Evolutionary conservation across 2,113 vertebrate genomes (phyloP), one percentile per base, ranked within the genome.

Genomic region (Sciurus niger): DNA sequence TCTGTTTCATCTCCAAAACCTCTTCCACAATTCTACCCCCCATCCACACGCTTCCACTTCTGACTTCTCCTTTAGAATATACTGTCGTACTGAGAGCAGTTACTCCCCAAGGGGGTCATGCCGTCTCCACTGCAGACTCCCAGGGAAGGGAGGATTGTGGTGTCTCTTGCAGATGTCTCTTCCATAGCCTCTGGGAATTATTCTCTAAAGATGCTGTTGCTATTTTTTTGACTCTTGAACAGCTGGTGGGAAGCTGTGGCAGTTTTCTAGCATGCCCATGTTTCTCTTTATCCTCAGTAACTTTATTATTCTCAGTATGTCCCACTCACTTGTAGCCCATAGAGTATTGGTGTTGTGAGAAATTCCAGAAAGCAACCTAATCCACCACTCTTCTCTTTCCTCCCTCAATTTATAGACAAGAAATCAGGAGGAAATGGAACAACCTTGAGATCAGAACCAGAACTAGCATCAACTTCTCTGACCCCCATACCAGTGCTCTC

Each of bases 31-130:
- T 80, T 89, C 14, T 24, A 34, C 24, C 8, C 20, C 32, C 3
- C 65, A 60, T 46, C 10, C 53, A 63, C 9, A 32, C 1, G 40
- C 55, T 84, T 48, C 22, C 2, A 37, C 13, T 73, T 73, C 5
- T 58, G 8, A 67, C 4, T 96, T 94, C 67, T 51, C 7, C 70
- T 94, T 76, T 60, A 73, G 68, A 73, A 74, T 88, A 40, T 55
- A 53, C 40, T 48, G 91, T 84, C 78, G 40, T 88, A 74, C 22
- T 46, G 60, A 91, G 46, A 76, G 7, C 6, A 43, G 4, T 77
- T 82, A 40, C 24, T 72, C 28, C 58, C n/a, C 48, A 4, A 70
- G 63, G 24, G 55, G 10, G 30, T 40, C 14, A 0, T 34, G 10
- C 4, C 43, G 88, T 91, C 73, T 76, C 17, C 24, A 17, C 3